Evolutionary conservation across 2,797 vertebrate species (phyloP).

Genomic region (Manis pentadactyla): DNA sequence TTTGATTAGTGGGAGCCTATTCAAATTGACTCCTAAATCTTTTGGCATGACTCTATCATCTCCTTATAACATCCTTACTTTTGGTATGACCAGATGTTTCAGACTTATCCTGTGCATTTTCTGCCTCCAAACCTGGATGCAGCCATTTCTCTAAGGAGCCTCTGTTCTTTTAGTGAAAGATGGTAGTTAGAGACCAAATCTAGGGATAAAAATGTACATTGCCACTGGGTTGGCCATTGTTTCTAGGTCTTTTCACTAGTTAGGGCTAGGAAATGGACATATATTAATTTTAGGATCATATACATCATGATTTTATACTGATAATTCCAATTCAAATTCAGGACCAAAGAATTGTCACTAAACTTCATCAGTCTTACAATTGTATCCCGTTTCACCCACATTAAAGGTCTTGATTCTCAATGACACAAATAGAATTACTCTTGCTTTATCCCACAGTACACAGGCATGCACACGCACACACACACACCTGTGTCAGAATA

Average conservation of each 20-base stretch:
- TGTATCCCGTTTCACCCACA: neutral
- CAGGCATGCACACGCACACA: neutral
- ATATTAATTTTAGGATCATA: neutral
- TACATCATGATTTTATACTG: neutral
- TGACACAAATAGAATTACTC: neutral
- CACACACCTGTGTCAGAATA: neutral
- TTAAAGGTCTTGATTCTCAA: neutral
- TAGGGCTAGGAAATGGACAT: neutral
- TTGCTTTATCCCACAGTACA: neutral
- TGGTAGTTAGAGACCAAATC: neutral
- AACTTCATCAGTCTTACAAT: neutral
- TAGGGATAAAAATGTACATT: neutral
- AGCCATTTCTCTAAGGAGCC: neutral
- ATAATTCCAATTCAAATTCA: constrained; percentile 11
- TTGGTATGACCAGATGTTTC: neutral
- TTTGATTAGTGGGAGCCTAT: neutral
- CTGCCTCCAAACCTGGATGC: neutral
- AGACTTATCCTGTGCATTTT: neutral
- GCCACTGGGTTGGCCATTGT: neutral
- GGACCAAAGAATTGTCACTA: neutral
- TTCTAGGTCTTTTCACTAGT: neutral
- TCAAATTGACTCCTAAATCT: neutral
- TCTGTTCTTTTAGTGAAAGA: neutral
- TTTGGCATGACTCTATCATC: neutral
- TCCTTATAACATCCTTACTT: neutral